These are phyloP conservation scores for Hycleus cichorii DNA, from an alignment of 1,140 invertebrate species.

Conservation along the genomic window DNA sequence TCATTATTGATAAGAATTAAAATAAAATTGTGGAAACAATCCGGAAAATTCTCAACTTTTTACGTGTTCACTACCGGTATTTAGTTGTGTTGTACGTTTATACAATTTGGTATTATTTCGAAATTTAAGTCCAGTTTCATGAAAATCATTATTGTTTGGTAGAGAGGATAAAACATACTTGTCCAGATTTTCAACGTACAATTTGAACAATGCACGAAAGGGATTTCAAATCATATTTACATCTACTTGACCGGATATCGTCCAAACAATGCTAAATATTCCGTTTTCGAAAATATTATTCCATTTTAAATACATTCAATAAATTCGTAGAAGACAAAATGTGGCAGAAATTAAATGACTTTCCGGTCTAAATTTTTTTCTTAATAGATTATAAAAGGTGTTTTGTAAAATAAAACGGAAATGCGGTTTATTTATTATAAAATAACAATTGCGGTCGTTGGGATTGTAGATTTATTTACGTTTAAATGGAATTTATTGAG, in stretches of 20 bases:
- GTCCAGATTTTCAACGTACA: neutral
- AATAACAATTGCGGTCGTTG: constrained; percentile 5
- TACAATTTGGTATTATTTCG: neutral
- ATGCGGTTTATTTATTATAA: constrained; percentile 4
- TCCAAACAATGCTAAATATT: constrained; percentile 2
- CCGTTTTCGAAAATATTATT: too few relatives aligned
- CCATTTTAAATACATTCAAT: too few relatives aligned
- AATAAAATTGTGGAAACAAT: too few relatives aligned
- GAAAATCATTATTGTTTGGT: neutral
- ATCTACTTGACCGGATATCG: constrained; percentile 13
- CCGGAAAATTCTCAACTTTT: too few relatives aligned
- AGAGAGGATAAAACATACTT: neutral
- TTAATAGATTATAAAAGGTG: too few relatives aligned
- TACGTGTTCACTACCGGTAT: neutral
- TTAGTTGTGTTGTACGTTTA: neutral
- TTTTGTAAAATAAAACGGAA: neutral
- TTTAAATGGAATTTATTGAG: constrained; percentile 10
- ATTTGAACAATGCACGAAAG: constrained; percentile 12
- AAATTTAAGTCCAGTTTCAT: too few relatives aligned
- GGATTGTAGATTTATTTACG: constrained; percentile 9
- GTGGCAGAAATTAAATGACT: too few relatives aligned
- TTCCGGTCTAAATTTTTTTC: too few relatives aligned
- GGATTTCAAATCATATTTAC: constrained; percentile 15
- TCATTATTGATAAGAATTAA: too few relatives aligned
- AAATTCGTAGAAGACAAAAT: too few relatives aligned